Percentiles rank a stretch among this genome's conserved stretches.
Evolutionary conservation across 1,140 invertebrate genomes (phyloP).

Genomic region (Drosophila miranda): DNA sequence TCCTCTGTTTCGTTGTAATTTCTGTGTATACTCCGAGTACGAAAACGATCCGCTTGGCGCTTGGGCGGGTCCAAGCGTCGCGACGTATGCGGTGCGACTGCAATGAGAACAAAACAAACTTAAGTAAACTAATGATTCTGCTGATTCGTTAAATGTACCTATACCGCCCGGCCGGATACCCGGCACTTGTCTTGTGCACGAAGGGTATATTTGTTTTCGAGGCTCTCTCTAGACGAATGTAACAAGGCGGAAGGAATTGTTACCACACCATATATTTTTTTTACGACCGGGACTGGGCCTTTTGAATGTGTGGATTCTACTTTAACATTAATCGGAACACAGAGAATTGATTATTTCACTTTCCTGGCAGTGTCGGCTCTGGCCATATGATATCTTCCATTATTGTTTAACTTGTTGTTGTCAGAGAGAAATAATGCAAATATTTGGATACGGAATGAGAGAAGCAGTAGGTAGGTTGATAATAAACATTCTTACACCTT

Average conservation of each 20-base stretch:
- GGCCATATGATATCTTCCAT: neutral
- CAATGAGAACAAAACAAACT: slow-evolving; percentile 36
- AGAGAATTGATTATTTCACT: no score
- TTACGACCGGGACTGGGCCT: no score
- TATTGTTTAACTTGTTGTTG: neutral
- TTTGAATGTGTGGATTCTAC: no score
- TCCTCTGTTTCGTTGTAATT: no score
- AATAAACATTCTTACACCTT: slow-evolving; percentile 5
- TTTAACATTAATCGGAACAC: no score
- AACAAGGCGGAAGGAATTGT: neutral
- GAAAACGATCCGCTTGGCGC: no score
- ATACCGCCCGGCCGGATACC: neutral
- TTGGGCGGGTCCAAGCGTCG: neutral
- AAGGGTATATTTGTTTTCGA: slow-evolving; percentile 1
- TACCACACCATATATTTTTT: neutral
- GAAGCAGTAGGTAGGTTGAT: neutral
- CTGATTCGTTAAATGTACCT: slow-evolving; percentile 43
- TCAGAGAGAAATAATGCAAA: slow-evolving; percentile 22
- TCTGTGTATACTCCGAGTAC: no score
- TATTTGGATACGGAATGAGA: slow-evolving; percentile 14
- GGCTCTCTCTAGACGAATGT: neutral
- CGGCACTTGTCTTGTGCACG: no score
- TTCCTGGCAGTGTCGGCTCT: neutral
- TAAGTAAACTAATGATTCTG: slow-evolving; percentile 38
- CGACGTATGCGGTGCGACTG: slow-evolving; percentile 43